A percentile compares a stretch with the other conserved stretches of the same genome.
phyloP scores from a whole-genome alignment of 2,113 vertebrate genomes.

The Oreochromis niloticus region DNA sequence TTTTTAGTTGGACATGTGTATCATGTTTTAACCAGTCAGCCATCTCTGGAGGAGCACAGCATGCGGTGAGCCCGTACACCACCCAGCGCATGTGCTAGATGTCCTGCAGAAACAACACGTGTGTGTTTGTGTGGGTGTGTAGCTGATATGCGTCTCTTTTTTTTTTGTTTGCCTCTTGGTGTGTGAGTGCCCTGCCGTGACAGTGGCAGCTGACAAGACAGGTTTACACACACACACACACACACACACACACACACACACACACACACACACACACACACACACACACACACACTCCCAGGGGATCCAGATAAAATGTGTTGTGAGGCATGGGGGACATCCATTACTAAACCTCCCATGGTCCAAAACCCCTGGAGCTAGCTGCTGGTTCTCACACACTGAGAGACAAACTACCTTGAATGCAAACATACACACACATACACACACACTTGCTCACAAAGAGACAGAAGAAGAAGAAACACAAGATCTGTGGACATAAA shows the following conservation, averaged over 20 bases:
- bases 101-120: slow-evolving; percentile 4
- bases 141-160: slow-evolving; percentile 1
- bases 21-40: slow-evolving; percentile 1
- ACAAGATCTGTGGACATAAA: slow-evolving; percentile 14
- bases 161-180: slow-evolving; percentile 15
- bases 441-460: neutral
- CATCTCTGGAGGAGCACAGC: neutral
- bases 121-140: neutral
- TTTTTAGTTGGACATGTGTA: neutral
- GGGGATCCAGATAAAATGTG: slow-evolving; percentile 54
- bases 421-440: slow-evolving; percentile 24
- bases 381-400: slow-evolving; percentile 44
- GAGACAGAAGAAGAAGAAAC: neutral
- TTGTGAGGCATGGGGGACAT: slow-evolving; percentile 42
- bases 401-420: slow-evolving; percentile 43
- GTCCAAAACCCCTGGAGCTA: slow-evolving; percentile 48
- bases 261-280: too few species aligned
- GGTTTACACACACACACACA: neutral
- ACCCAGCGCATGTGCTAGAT: neutral
- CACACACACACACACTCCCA: neutral
- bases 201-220: slow-evolving; percentile 40
- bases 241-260: neutral
- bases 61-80: neutral
- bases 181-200: slow-evolving; percentile 24
- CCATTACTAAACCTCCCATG: slow-evolving; percentile 53